phyloP scores from a whole-genome alignment of 2,113 vertebrate genomes.

The Lathamus discolor region DNA sequence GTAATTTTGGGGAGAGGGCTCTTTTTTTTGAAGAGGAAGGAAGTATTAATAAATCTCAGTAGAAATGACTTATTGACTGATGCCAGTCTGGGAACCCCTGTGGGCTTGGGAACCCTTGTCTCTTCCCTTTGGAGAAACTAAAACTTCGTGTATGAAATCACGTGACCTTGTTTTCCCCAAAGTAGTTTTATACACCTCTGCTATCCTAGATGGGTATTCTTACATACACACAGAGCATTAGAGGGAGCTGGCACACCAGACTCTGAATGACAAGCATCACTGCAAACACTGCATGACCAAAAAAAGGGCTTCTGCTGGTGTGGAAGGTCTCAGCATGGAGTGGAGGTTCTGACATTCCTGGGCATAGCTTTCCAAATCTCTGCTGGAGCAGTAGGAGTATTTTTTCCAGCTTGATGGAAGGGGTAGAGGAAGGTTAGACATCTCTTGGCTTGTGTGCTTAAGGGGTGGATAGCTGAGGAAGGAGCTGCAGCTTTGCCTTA shows the following conservation, averaged over 20 bases:
- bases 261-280: background rate
- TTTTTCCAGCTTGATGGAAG: background rate
- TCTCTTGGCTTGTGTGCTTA: fast-evolving
- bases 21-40: background rate
- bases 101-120: fast-evolving
- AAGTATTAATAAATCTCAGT: background rate
- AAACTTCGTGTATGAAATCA: background rate
- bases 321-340: background rate
- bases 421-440: background rate
- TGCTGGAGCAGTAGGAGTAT: background rate
- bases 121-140: background rate
- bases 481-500: background rate
- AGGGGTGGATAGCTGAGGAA: background rate
- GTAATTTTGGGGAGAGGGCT: background rate
- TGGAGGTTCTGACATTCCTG: background rate
- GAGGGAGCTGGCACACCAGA: background rate
- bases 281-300: background rate
- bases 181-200: background rate
- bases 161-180: background rate
- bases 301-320: background rate
- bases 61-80: background rate
- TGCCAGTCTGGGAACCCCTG: background rate
- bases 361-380: background rate
- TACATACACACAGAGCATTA: background rate
- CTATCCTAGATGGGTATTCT: background rate